Evolutionary conservation across 1,140 invertebrate genomes (phyloP).

Genomic region (Saccostrea cuccullata): DNA sequence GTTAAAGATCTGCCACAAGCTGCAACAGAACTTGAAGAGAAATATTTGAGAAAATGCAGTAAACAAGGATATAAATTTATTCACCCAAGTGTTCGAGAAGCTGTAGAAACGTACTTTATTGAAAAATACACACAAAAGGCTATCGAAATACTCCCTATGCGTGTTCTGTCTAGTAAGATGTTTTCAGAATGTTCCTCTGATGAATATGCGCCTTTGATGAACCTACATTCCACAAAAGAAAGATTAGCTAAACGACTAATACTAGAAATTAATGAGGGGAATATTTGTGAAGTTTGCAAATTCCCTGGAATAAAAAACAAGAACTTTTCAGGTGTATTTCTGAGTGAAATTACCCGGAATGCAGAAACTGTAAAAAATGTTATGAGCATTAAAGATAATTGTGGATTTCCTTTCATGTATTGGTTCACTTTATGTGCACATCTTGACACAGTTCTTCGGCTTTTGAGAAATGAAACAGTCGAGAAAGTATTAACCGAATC

Average conservation of each 20-base stretch:
- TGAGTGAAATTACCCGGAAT: neutral
- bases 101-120: neutral
- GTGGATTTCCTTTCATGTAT: neutral
- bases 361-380: neutral
- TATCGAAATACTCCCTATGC: slow-evolving; percentile 6
- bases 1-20: neutral
- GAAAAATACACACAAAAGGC: neutral
- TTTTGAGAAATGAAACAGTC: neutral
- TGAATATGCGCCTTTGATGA: neutral
- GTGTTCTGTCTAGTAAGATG: neutral
- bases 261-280: neutral
- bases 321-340: neutral
- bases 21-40: neutral
- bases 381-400: neutral
- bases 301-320: neutral
- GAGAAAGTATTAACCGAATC: neutral
- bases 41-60: neutral
- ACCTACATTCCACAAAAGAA: neutral
- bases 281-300: neutral
- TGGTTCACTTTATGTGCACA: neutral
- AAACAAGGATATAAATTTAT: neutral
- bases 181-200: neutral
- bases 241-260: neutral
- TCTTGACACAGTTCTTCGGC: neutral
- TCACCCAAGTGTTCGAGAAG: neutral